A percentile compares a stretch with the other conserved stretches of the same genome.
These are phyloP conservation scores for Drosophila hydei DNA, from an alignment of 1,140 invertebrate species.

Conservation along the genomic window DNA sequence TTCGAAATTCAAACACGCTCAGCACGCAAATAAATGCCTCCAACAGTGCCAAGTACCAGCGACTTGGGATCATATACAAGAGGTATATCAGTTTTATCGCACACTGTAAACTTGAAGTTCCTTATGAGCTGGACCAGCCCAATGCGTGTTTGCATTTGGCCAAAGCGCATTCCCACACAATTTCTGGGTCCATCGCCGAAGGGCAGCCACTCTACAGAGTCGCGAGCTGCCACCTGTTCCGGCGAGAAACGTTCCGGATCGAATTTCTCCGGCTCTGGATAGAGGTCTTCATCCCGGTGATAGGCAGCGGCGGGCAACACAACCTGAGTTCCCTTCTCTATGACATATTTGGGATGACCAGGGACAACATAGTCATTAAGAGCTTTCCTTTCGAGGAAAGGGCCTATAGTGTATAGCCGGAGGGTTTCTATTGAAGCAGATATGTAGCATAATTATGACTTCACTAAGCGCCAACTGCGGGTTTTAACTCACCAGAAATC, in stretches of 20 bases:
- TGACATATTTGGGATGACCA: conserved; percentile 85
- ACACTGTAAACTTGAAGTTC: conserved; percentile 69
- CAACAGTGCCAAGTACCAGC: conserved; percentile 45
- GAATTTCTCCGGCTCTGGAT: conserved; percentile 86
- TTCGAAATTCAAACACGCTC: conserved; percentile 28
- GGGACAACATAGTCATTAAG: conserved; percentile 86
- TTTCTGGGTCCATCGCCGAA: conserved; percentile 88
- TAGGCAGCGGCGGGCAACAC: conserved; percentile 86
- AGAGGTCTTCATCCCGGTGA: conserved; percentile 86
- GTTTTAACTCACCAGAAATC: conserved; percentile 82
- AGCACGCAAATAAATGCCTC: conserved; percentile 46
- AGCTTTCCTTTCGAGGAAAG: conserved; percentile 86
- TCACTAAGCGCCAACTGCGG: not conserved
- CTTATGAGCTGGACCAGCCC: conserved; percentile 82
- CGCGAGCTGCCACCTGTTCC: conserved; percentile 82
- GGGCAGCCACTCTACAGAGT: conserved; percentile 85
- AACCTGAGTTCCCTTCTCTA: conserved; percentile 86
- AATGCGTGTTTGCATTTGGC: conserved; percentile 83
- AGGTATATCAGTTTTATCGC: conserved; percentile 63
- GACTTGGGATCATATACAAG: conserved; percentile 51
- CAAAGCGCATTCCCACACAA: conserved; percentile 85
- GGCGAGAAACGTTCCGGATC: conserved; percentile 86
- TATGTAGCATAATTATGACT: conserved; percentile 50
- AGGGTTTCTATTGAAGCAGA: conserved; percentile 85
- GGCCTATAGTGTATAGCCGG: conserved; percentile 87